These are phyloP conservation scores for Ennomos erosarius DNA, from an alignment of 2,888 invertebrate species.

Conservation along the genomic window DNA sequence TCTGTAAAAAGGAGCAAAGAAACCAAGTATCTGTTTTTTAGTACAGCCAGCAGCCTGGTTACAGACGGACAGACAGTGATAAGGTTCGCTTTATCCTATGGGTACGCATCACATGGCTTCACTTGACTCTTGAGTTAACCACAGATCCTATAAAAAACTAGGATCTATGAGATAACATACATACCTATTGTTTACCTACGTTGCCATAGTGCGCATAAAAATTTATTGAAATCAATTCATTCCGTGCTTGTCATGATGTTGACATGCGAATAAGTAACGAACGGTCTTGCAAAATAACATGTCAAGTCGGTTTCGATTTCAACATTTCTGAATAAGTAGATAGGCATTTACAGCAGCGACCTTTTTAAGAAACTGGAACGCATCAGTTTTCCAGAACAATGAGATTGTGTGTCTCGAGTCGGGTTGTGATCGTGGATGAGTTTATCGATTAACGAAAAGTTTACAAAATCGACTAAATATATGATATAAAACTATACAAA, in stretches of 20 bases:
- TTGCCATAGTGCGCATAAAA: constrained; percentile 29
- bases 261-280: constrained; percentile 42
- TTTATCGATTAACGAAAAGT: too few species aligned
- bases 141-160: too few species aligned
- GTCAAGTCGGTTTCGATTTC: constrained; percentile 41
- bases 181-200: constrained; percentile 20
- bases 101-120: too few species aligned
- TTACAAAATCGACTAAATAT: constrained; percentile 1
- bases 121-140: constrained; percentile 7
- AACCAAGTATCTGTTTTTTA: too few species aligned
- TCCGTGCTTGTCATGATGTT: constrained; percentile 39
- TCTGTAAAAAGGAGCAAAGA: too few species aligned
- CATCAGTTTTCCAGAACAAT: constrained; percentile 22
- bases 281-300: constrained; percentile 39
- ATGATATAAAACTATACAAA: too few species aligned
- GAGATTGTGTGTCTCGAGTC: constrained; percentile 4
- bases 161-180: constrained; percentile 17
- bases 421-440: background rate
- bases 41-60: too few species aligned
- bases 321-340: constrained; percentile 37
- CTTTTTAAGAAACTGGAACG: constrained; percentile 33
- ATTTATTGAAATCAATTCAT: constrained; percentile 42
- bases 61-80: too few species aligned
- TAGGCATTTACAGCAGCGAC: constrained; percentile 27
- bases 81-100: too few species aligned